Evolutionary conservation across 2,888 invertebrate species (phyloP).

Genomic region (Stegophylla sp.): DNA sequence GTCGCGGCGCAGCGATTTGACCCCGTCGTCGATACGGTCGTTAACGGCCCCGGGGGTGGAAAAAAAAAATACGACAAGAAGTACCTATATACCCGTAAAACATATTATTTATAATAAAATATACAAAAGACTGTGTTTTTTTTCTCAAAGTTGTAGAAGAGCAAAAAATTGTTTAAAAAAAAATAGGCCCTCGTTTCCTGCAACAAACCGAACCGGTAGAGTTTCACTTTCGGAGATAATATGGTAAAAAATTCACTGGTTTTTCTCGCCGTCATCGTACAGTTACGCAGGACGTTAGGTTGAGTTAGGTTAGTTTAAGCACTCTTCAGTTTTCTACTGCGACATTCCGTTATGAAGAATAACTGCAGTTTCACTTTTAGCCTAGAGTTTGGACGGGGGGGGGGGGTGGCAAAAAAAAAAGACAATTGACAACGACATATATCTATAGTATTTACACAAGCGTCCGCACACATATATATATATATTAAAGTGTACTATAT

Average conservation of each 20-base stretch:
- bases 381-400: not conserved
- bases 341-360: not conserved
- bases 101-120: not conserved
- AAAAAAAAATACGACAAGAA: not conserved
- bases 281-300: not conserved
- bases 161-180: not conserved
- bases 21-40: constrained; percentile 37
- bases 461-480: not conserved
- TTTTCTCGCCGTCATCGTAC: not conserved
- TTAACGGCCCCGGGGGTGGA: constrained; percentile 9
- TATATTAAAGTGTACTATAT: too few species aligned
- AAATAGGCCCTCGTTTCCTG: too few species aligned
- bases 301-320: not conserved
- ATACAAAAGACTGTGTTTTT: not conserved
- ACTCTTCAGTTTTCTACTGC: not conserved
- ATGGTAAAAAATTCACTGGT: constrained; percentile 9
- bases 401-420: constrained; percentile 3
- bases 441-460: not conserved
- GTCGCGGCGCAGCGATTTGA: not conserved
- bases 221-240: constrained; percentile 45
- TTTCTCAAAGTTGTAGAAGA: not conserved
- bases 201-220: too few species aligned
- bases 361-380: constrained; percentile 36
- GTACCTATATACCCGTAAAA: not conserved
- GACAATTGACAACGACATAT: not conserved